These are phyloP conservation scores for Anoplius nigerrimus DNA, from an alignment of 2,888 invertebrate species.

Conservation along the genomic window DNA sequence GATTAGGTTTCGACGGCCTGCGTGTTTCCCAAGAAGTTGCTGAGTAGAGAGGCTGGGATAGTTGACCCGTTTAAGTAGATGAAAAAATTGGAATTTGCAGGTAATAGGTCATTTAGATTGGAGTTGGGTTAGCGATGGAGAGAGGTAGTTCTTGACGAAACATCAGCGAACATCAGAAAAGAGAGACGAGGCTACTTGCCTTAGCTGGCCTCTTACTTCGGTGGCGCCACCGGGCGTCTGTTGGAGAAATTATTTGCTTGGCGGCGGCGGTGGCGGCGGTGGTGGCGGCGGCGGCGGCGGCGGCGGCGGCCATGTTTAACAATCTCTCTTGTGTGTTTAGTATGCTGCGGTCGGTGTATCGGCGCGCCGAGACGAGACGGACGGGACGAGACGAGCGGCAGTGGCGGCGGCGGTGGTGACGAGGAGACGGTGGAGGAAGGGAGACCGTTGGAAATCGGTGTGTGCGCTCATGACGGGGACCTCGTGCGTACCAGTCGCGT, in stretches of 20 bases:
- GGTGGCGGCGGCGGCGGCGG: conserved; percentile 50
- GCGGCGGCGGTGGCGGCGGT: conserved; percentile 34
- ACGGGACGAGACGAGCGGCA: conserved; percentile 36
- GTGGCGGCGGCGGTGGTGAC: conserved; percentile 39
- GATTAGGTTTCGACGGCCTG: no score
- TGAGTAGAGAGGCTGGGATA: background rate
- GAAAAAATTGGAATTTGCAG: no score
- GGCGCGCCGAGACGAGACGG: conserved; percentile 50
- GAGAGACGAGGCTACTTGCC: no score
- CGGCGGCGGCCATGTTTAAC: conserved; percentile 66
- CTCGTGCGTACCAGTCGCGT: conserved; percentile 62
- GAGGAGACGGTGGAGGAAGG: conserved; percentile 50
- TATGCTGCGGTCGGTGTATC: conserved; percentile 67
- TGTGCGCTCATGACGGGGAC: conserved; percentile 58
- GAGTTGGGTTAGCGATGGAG: no score
- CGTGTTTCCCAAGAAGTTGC: no score
- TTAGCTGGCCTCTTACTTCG: no score
- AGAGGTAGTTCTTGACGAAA: no score
- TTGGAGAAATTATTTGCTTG: conserved; percentile 15
- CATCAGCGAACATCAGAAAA: no score
- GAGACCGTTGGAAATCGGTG: conserved; percentile 50
- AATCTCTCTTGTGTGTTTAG: conserved; percentile 65
- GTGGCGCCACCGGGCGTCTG: conserved; percentile 23
- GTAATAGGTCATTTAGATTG: no score
- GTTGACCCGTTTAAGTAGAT: no score